Conservation (phyloP, 2,797 vertebrate genomes). For the Lagodon rhomboides region DNA sequence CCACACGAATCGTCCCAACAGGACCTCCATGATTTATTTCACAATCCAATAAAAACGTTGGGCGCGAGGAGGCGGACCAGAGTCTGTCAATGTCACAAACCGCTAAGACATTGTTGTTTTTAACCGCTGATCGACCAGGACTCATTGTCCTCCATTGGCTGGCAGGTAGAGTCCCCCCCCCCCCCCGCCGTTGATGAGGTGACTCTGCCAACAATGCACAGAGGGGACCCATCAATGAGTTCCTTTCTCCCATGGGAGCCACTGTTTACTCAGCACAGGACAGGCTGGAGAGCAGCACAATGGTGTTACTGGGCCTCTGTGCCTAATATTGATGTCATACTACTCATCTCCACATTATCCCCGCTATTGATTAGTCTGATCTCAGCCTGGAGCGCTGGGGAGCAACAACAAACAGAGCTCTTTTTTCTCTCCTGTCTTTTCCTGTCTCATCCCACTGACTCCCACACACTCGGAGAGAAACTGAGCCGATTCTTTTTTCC, state of each 20-base stretch:
- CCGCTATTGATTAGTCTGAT: constrained; percentile 79
- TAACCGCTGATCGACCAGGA: constrained; percentile 34
- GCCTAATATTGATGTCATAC: constrained; percentile 72
- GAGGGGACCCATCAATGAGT: constrained; percentile 67
- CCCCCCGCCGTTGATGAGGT: constrained; percentile 35
- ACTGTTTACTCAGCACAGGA: constrained; percentile 71
- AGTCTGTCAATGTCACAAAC: constrained; percentile 47
- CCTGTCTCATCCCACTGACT: constrained; percentile 44
- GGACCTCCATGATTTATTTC: constrained; percentile 53
- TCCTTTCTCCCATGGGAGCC: constrained; percentile 63
- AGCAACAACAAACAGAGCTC: constrained; percentile 60
- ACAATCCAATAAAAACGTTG: constrained; percentile 57
- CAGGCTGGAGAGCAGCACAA: constrained; percentile 65
- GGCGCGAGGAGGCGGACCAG: not conserved
- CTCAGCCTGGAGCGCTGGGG: constrained; percentile 67
- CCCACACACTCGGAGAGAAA: constrained; percentile 36
- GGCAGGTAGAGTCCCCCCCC: constrained; percentile 6
- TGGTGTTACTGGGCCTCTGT: constrained; percentile 69
- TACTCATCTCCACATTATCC: constrained; percentile 75
- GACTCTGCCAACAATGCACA: constrained; percentile 58
- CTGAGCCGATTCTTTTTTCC: not conserved
- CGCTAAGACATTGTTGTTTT: constrained; percentile 29
- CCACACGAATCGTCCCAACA: constrained; percentile 21
- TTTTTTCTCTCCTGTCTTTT: constrained; percentile 1
- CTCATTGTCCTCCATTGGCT: not conserved